phyloP scores from a whole-genome alignment of 2,888 invertebrate genomes.

The Phengaris alcon region DNA sequence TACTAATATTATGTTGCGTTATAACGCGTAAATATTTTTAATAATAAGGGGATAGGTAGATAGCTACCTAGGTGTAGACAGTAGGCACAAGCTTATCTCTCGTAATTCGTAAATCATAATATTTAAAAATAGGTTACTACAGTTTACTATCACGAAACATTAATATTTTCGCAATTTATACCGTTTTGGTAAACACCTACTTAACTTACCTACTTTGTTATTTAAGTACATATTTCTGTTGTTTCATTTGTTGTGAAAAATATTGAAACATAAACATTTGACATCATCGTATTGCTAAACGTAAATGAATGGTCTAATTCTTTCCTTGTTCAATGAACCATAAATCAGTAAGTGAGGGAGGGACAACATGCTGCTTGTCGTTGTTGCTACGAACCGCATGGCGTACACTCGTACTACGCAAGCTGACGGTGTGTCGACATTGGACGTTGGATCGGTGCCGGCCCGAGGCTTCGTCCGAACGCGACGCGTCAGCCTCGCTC shows the following conservation, averaged over 20 bases:
- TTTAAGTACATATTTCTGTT: constrained; percentile 42
- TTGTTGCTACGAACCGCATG: constrained; percentile 56
- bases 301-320: constrained; percentile 72
- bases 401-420: constrained; percentile 76
- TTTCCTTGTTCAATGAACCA: constrained; percentile 49
- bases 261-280: constrained; percentile 59
- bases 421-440: constrained; percentile 78
- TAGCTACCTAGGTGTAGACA: too few relatives aligned
- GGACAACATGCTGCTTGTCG: constrained; percentile 48
- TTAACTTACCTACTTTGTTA: constrained; percentile 15
- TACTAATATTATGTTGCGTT: too few relatives aligned
- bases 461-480: constrained; percentile 67
- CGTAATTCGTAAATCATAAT: too few relatives aligned
- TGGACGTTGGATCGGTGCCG: constrained; percentile 77
- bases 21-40: too few relatives aligned
- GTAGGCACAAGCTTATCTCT: too few relatives aligned
- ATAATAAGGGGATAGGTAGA: too few relatives aligned
- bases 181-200: constrained; percentile 36
- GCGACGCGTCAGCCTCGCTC: constrained; percentile 47
- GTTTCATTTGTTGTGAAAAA: constrained; percentile 53
- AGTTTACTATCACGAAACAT: constrained; percentile 33
- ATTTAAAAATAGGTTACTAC: too few relatives aligned
- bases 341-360: constrained; percentile 48
- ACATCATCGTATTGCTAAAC: constrained; percentile 68
- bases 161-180: constrained; percentile 39